Conservation (phyloP, 2,888 invertebrate species). For the Hirudinaria manillensis region DNA sequence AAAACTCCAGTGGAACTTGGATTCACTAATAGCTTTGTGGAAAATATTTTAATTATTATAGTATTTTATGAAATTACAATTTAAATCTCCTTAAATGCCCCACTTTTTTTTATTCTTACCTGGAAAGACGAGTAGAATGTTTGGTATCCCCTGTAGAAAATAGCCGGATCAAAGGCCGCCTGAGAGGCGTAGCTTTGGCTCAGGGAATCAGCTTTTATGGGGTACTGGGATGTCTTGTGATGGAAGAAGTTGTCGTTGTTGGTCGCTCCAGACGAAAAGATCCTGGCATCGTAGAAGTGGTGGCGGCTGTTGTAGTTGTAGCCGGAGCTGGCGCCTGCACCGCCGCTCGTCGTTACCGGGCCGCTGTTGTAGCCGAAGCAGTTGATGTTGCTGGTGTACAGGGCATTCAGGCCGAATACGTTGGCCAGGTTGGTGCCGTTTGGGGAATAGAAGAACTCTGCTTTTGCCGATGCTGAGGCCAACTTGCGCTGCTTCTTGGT, state of each 20-base stretch:
- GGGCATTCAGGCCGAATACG: conserved; percentile 22
- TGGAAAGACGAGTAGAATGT: conserved; percentile 35
- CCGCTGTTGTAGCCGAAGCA: conserved; percentile 38
- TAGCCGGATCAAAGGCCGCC: conserved; percentile 37
- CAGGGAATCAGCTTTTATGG: conserved; percentile 48
- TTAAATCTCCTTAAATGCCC: conserved; percentile 39
- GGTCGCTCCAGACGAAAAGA: conserved; percentile 16
- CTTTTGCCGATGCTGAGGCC: not conserved
- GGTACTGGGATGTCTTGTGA: conserved; percentile 38
- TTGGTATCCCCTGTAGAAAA: conserved; percentile 38
- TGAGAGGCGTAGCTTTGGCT: conserved; percentile 43
- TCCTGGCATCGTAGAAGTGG: conserved; percentile 16
- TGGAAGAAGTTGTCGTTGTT: conserved; percentile 20
- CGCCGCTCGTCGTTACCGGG: not conserved
- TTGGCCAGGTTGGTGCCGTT: conserved; percentile 13
- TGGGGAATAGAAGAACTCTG: conserved; percentile 18
- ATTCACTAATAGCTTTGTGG: too few relatives aligned
- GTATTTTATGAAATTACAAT: conserved; percentile 38
- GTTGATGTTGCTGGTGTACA: conserved; percentile 41
- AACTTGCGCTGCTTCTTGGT: conserved; percentile 24
- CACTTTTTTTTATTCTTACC: conserved; percentile 17
- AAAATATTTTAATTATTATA: too few relatives aligned
- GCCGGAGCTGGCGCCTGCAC: not conserved
- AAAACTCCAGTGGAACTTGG: too few relatives aligned
- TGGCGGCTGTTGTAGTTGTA: conserved; percentile 16